phyloP scores from a whole-genome alignment of 1,140 invertebrate species.

The Diabrotica virgifera region DNA sequence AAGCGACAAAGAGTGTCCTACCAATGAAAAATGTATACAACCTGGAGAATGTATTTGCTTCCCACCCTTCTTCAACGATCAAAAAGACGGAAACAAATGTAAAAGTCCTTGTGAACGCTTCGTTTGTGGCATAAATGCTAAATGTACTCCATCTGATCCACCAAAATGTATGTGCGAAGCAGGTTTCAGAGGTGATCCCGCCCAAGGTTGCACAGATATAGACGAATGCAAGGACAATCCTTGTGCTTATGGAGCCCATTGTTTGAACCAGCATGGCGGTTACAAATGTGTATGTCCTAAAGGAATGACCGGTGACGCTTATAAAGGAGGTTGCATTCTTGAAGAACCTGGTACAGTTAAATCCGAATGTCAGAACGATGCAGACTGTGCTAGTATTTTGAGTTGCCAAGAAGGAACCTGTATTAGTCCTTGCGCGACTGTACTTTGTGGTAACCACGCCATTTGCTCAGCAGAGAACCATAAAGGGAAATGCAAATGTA shows the following conservation, averaged over 20 bases:
- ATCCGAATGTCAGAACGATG: slow-evolving; percentile 65
- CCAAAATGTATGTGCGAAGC: slow-evolving; percentile 82
- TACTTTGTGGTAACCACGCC: slow-evolving; percentile 80
- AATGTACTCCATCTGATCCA: slow-evolving; percentile 85
- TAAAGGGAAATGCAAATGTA: slow-evolving; percentile 82
- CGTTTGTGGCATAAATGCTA: slow-evolving; percentile 87
- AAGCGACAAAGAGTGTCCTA: slow-evolving; percentile 75
- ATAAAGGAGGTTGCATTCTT: slow-evolving; percentile 72
- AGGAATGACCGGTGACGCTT: slow-evolving; percentile 79
- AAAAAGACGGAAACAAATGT: slow-evolving; percentile 75
- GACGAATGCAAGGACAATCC: slow-evolving; percentile 77
- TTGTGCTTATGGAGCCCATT: slow-evolving; percentile 81
- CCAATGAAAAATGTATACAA: slow-evolving; percentile 87
- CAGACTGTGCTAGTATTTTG: slow-evolving; percentile 76
- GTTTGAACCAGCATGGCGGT: slow-evolving; percentile 80
- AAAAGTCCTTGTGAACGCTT: slow-evolving; percentile 87
- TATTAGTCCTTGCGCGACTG: slow-evolving; percentile 73
- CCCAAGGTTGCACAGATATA: slow-evolving; percentile 77
- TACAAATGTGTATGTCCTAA: slow-evolving; percentile 81
- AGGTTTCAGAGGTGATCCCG: slow-evolving; percentile 81
- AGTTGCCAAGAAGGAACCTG: slow-evolving; percentile 74
- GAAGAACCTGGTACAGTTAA: slow-evolving; percentile 46
- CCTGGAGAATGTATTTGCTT: slow-evolving; percentile 86
- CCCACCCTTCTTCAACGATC: slow-evolving; percentile 82
- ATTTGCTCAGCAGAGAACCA: slow-evolving; percentile 86